A percentile compares a stretch with the other conserved stretches of the same genome.
Evolutionary conservation across 1,140 invertebrate genomes (phyloP).

Genomic region (Drosophila trapezifrons): DNA sequence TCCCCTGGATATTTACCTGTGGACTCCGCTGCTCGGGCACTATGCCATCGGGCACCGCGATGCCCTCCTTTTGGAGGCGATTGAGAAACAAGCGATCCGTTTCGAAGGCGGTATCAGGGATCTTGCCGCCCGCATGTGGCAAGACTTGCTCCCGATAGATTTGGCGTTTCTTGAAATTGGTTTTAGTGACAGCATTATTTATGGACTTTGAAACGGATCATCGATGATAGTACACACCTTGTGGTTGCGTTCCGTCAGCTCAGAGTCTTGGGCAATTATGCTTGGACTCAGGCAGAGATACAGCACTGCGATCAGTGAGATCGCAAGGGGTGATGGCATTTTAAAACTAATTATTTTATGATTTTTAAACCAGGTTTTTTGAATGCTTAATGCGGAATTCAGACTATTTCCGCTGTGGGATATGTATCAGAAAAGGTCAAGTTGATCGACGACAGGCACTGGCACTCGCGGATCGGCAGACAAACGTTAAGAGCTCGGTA

Average conservation of each 20-base stretch:
- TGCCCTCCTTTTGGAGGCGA: constrained; percentile 87
- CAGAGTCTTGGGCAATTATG: constrained; percentile 42
- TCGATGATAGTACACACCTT: constrained; percentile 60
- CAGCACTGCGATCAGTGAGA: constrained; percentile 35
- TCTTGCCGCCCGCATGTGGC: constrained; percentile 87
- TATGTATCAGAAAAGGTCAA: constrained; percentile 61
- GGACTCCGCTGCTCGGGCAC: constrained; percentile 85
- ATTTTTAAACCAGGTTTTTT: constrained; percentile 1
- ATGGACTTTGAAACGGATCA: constrained; percentile 14
- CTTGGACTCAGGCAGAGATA: constrained; percentile 42
- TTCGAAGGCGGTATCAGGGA: constrained; percentile 87
- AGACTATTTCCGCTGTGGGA: constrained; percentile 33
- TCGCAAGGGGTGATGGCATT: constrained; percentile 52
- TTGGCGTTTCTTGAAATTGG: constrained; percentile 86
- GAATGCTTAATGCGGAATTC: constrained; percentile 40
- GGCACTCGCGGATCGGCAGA: constrained; percentile 58
- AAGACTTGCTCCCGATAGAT: constrained; percentile 88
- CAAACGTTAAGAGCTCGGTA: constrained; percentile 68
- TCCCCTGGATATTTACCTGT: constrained; percentile 55
- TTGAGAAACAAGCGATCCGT: constrained; percentile 87
- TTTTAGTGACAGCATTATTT: constrained; percentile 55
- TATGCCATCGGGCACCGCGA: constrained; percentile 87
- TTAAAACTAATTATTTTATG: constrained; percentile 21
- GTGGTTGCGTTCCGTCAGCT: constrained; percentile 60
- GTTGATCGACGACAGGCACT: constrained; percentile 50